Evolutionary conservation across 2,113 vertebrate species (phyloP), one percentile per base, ranked within the genome.

Genomic region (Bos javanicus): DNA sequence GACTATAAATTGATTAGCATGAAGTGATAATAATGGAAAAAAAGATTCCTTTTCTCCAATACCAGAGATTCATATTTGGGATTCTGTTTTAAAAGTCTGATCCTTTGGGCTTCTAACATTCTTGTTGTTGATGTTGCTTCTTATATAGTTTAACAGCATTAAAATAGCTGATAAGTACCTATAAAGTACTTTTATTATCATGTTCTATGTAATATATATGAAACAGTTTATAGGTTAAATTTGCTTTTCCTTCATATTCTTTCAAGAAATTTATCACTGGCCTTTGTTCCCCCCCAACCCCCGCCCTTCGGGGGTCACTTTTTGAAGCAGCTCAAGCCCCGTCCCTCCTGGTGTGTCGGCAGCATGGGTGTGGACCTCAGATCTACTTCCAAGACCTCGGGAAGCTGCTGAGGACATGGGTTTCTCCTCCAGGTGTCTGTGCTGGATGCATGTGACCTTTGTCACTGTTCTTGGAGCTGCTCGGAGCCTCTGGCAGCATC

Each of bases 401-500:
- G 90, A 91, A 87, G 76, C 26, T 96, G 83, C 86, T 92, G 91
- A 84, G 60, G 94, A 96, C 98, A 97, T 95, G 95, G 89, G 74
- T 97, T 97, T 97, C 97, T 96, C 97, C 93, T 94, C 97, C 50
- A 76, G 83, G 17, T 93, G 88, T 93, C 95, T 97, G 82, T 97
- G 97, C 90, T 95, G 97, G 96, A 93, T 87, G 84, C 97, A 82
- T 97, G 71, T 98, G 96, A 59, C 86, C 96, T 98, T 96, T 98
- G 56, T 97, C 95, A 98, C 98, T 96, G 71, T 93, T 98, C 94
- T 98, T 96, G 97, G 97, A 96, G 93, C 74, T 94, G 92, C 98
- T 98, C 98, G 97, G 98, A 98, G 98, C 98, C 98, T 98, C 97
- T 94, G 98, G 97, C 96, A 16, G 92, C 96, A 97, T 78, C 95